These are phyloP conservation scores for Australoheros facetus DNA, from an alignment of 2,797 vertebrate genomes.

Conservation along the genomic window DNA sequence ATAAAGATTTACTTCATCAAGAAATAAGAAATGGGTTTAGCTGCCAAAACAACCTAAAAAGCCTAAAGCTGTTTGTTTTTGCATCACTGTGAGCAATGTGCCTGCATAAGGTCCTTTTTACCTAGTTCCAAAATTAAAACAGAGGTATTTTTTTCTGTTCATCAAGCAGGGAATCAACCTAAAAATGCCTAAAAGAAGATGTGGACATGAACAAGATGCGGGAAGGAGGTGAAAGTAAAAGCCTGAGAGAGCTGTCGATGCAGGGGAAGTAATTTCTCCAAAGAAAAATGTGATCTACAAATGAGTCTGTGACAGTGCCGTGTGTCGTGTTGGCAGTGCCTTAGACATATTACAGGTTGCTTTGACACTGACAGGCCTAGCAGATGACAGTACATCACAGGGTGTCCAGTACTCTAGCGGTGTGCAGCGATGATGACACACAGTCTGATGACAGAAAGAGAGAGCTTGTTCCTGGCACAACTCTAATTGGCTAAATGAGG, in stretches of 20 bases:
- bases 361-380: slow-evolving; percentile 47
- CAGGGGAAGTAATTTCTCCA: slow-evolving; percentile 12
- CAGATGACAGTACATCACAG: slow-evolving; percentile 45
- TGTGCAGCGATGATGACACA: slow-evolving; percentile 41
- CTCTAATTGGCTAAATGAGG: slow-evolving; percentile 44
- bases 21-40: slow-evolving; percentile 31
- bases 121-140: slow-evolving; percentile 14
- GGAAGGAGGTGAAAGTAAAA: slow-evolving; percentile 18
- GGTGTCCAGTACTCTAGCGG: slow-evolving; percentile 20
- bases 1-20: slow-evolving; percentile 43
- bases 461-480: slow-evolving; percentile 38
- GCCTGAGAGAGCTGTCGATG: slow-evolving; percentile 19
- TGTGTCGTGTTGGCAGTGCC: slow-evolving; percentile 36
- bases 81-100: slow-evolving; percentile 9
- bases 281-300: slow-evolving; percentile 27
- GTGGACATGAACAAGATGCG: not conserved
- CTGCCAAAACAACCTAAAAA: slow-evolving; percentile 43
- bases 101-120: not conserved
- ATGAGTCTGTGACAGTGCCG: slow-evolving; percentile 27
- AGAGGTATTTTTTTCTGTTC: not conserved
- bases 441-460: slow-evolving; percentile 43
- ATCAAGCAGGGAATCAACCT: slow-evolving; percentile 17
- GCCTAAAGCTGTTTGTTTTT: slow-evolving; percentile 14
- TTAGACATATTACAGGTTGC: slow-evolving; percentile 32
- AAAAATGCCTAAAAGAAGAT: slow-evolving; percentile 15